Percentiles rank a stretch among this genome's conserved stretches.
These are phyloP conservation scores for Larimichthys polyactis DNA, from an alignment of 2,113 vertebrate genomes.

Conservation along the genomic window DNA sequence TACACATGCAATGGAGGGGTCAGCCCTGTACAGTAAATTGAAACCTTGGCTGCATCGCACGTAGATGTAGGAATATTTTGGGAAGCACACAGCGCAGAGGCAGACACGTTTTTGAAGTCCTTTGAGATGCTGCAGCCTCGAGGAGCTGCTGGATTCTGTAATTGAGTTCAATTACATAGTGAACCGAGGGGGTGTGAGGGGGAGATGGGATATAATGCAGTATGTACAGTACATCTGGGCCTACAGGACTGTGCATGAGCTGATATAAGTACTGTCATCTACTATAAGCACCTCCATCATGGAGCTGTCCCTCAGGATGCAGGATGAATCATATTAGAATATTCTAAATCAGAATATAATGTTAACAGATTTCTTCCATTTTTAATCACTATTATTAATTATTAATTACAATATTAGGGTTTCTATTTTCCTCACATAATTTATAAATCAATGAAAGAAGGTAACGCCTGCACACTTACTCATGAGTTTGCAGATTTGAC, in stretches of 20 bases:
- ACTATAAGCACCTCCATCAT: too few relatives aligned
- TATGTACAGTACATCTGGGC: constrained; percentile 23
- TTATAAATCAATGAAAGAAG: too few relatives aligned
- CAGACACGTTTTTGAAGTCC: constrained; percentile 31
- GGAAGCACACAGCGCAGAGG: background rate
- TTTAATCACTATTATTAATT: too few relatives aligned
- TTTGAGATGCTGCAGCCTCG: constrained; percentile 43
- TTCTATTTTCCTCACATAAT: too few relatives aligned
- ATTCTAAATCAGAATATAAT: too few relatives aligned
- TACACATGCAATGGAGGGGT: background rate
- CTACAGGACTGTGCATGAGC: background rate
- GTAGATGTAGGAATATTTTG: constrained; percentile 26
- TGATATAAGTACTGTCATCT: background rate
- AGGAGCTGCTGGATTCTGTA: constrained; percentile 43
- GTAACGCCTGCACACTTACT: too few relatives aligned
- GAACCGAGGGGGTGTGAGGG: background rate
- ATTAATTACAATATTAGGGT: too few relatives aligned
- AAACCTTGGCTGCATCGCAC: constrained; percentile 28
- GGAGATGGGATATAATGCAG: constrained; percentile 17
- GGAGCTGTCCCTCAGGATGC: too few relatives aligned
- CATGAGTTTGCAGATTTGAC: too few relatives aligned
- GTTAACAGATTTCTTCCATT: too few relatives aligned
- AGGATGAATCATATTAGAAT: too few relatives aligned
- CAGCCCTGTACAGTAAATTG: constrained; percentile 27
- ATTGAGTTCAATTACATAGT: constrained; percentile 46